Conservation (phyloP, 2,888 invertebrate genomes). For the Syrphus vitripennis region DNA sequence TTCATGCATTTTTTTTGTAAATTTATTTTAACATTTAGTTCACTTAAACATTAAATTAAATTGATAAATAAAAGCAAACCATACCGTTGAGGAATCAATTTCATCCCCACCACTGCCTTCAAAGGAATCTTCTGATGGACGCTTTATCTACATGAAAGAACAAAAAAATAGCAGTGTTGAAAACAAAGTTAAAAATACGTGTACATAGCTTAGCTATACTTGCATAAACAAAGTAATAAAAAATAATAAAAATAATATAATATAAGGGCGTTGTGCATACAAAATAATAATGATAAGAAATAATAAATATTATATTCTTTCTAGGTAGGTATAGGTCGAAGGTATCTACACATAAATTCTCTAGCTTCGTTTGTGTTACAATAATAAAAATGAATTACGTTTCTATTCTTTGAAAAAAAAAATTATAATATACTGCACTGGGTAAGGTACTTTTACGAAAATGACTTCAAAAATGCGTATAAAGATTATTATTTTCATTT, state of each 20-base stretch:
- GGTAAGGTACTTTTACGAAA: not conserved
- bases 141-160: slow-evolving; percentile 47
- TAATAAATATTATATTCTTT: not conserved
- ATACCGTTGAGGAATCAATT: slow-evolving; percentile 50
- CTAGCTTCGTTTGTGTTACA: not conserved
- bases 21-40: not conserved
- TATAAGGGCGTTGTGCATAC: not conserved
- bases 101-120: slow-evolving; percentile 53
- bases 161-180: slow-evolving; percentile 34
- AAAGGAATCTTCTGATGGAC: slow-evolving; percentile 31
- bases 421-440: not conserved
- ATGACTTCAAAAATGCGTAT: slow-evolving; percentile 1
- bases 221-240: slow-evolving; percentile 14
- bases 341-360: too few relatives aligned
- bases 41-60: not conserved
- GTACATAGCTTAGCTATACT: not conserved
- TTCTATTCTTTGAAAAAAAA: not conserved
- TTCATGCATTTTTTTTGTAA: not conserved
- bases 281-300: not conserved
- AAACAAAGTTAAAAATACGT: slow-evolving; percentile 11
- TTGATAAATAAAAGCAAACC: slow-evolving; percentile 26
- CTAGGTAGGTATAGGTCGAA: not conserved
- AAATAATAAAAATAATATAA: slow-evolving; percentile 2
- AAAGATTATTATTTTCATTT: not conserved
- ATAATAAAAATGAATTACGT: slow-evolving; percentile 14